Conservation (phyloP, 2,797 vertebrate genomes). For the Sphenopsis melanotis region DNA sequence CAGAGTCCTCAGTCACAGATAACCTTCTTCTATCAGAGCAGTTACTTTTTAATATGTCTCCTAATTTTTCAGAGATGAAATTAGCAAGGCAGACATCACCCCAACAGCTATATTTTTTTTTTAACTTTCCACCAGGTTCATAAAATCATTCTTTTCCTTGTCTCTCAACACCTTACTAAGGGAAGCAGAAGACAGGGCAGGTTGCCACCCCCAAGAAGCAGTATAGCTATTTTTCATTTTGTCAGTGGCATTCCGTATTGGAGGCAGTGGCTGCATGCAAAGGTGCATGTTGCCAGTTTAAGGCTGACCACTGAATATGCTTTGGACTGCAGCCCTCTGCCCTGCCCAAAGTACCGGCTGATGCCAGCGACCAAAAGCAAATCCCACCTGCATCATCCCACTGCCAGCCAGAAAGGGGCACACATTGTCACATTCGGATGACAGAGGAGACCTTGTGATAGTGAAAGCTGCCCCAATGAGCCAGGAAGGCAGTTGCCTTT, state of each 20-base stretch:
- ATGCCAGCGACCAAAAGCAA: fast-evolving
- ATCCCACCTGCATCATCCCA: fast-evolving
- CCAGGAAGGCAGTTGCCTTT: neutral
- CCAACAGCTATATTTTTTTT: neutral
- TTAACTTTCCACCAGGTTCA: neutral
- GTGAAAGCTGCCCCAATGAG: neutral
- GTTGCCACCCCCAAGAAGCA: neutral
- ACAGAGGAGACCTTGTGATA: neutral
- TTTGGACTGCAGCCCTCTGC: neutral
- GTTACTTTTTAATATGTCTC: neutral
- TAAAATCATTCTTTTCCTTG: neutral
- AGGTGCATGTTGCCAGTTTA: neutral
- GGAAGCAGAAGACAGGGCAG: neutral
- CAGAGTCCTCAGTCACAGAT: fast-evolving
- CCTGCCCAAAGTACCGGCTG: neutral
- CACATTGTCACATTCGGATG: neutral
- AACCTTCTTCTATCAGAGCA: neutral
- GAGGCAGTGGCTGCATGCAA: neutral
- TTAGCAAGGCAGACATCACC: neutral
- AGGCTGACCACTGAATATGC: neutral
- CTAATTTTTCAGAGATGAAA: neutral
- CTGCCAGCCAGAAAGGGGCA: neutral
- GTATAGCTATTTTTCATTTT: neutral
- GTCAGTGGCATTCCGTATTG: neutral
- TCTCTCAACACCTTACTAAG: constrained; percentile 23